Base-by-base conservation (phyloP, 2,113 vertebrate genomes). In the Notarius quadriscutis region DNA sequence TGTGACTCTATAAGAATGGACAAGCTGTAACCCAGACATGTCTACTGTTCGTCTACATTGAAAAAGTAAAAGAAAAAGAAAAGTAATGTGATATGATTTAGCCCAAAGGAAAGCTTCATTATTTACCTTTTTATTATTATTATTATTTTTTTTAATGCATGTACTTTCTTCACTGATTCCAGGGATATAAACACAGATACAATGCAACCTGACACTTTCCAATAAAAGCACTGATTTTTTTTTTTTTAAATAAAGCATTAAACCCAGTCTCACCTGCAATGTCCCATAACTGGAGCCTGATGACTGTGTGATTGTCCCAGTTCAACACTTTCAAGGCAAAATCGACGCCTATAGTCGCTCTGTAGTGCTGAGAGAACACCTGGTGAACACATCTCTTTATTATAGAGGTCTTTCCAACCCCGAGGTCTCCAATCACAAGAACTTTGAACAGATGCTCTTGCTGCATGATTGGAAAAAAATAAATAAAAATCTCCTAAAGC, bases 311-410 rank as follows among this genome's bases (percentile, higher is more conserved):
- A 1, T 92, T 91, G 63, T 96, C 95, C 96, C 95, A 96, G 81
- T 90, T 90, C 9, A 96, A 87, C 57, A 96, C 93, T 87, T 95
- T 96, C n/a, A 96, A 93, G 25, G 95, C 94, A 88, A 96, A 96
- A 92, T 96, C 96, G 60, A 96, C 95, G 0, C 96, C 96, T 71
- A 96, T 95, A 50, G 96, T 96, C n/a, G 96, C 95, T 2, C 95
- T 91, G 93, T 96, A 96, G 53, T 95, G 95, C 81, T 96, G 95
- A 27, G 96, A 96, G 92, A 95, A 96, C 8, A 96, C 92, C 91
- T 94, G 94, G 87, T 96, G 94, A 51, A 96, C 95, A 90, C 96
- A 96, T 9, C 96, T 93, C 86, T 96, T 95, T 2, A 96, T 96
- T 79, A 96, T 93, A 62, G 95, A 96, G 7, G 96, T 96, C 17